A percentile compares a stretch with the other conserved stretches of the same genome.
Conservation (phyloP, 2,888 invertebrate species). For the Selenia dentaria region DNA sequence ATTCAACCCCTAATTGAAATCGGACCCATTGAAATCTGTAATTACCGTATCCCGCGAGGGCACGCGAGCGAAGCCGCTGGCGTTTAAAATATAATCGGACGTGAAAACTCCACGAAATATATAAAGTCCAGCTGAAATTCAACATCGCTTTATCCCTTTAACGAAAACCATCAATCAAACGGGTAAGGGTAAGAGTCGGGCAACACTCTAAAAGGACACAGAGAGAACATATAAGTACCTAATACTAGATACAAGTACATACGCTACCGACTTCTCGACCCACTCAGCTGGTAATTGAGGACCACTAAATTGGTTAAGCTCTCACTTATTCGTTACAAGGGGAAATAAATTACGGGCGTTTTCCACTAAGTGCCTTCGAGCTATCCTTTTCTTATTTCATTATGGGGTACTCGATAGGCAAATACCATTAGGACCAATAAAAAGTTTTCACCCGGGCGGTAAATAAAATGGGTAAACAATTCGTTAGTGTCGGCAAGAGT, state of each 20-base stretch:
- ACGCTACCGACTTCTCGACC: slow-evolving; percentile 27
- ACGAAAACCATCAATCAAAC: slow-evolving; percentile 26
- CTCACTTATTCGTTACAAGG: slow-evolving; percentile 56
- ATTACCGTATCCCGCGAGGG: too few relatives aligned
- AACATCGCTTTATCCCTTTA: background rate
- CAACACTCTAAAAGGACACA: slow-evolving; percentile 23
- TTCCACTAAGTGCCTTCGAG: slow-evolving; percentile 54
- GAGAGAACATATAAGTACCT: slow-evolving; percentile 5
- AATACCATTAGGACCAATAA: background rate
- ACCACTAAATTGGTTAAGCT: slow-evolving; percentile 63
- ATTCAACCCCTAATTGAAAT: too few relatives aligned
- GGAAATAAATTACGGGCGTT: slow-evolving; percentile 63
- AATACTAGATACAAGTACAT: background rate
- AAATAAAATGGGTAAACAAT: too few relatives aligned
- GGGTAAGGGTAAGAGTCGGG: slow-evolving; percentile 8
- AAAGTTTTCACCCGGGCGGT: too few relatives aligned
- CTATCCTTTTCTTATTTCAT: slow-evolving; percentile 51
- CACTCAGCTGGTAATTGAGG: slow-evolving; percentile 52
- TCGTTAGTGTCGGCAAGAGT: too few relatives aligned
- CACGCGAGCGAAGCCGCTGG: too few relatives aligned
- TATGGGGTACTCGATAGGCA: slow-evolving; percentile 32
- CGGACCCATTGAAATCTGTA: too few relatives aligned
- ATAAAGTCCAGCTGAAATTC: too few relatives aligned
- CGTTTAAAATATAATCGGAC: too few relatives aligned
- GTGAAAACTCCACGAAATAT: too few relatives aligned